Percentiles rank a stretch among this genome's conserved stretches.
Evolutionary conservation across 2,113 vertebrate species (phyloP).

Genomic region (Osmerus mordax): DNA sequence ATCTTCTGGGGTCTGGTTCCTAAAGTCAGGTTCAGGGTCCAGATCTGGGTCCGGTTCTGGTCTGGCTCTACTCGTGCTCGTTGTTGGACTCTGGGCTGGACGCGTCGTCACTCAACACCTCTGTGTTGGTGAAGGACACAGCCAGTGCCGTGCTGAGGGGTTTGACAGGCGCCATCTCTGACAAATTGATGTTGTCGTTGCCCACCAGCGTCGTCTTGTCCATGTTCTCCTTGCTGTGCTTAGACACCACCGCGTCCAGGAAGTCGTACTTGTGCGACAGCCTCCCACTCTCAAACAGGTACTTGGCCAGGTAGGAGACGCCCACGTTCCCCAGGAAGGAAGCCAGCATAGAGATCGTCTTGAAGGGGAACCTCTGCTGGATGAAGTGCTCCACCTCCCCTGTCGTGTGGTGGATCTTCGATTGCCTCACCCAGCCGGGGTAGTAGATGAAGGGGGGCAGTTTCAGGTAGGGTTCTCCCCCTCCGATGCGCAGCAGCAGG

Average conservation of each 20-base stretch:
- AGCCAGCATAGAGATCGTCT: conserved; percentile 87
- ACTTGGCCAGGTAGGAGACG: conserved; percentile 89
- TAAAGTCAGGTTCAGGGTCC: conserved; percentile 33
- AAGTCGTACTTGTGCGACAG: conserved; percentile 91
- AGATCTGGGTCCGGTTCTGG: neutral
- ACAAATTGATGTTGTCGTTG: conserved; percentile 89
- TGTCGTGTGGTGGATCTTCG: conserved; percentile 63
- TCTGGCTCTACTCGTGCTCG: conserved; percentile 67
- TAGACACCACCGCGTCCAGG: conserved; percentile 89
- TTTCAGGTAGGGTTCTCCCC: conserved; percentile 91
- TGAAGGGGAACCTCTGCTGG: conserved; percentile 90
- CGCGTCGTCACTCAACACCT: conserved; percentile 80
- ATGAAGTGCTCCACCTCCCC: conserved; percentile 73
- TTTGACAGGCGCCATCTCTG: conserved; percentile 87
- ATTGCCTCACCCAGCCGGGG: conserved; percentile 76
- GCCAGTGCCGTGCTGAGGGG: conserved; percentile 78
- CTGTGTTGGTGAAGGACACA: conserved; percentile 86
- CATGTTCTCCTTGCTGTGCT: conserved; percentile 94
- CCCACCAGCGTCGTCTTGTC: conserved; percentile 91
- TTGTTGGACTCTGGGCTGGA: conserved; percentile 82
- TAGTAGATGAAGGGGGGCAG: conserved; percentile 92
- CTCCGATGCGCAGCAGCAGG: conserved; percentile 86
- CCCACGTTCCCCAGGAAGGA: conserved; percentile 85
- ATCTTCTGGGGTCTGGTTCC: neutral
- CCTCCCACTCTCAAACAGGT: conserved; percentile 92